Percentiles rank a stretch among this genome's conserved stretches.
Conservation (phyloP, 1,140 invertebrate species). For the Lineus longissimus region DNA sequence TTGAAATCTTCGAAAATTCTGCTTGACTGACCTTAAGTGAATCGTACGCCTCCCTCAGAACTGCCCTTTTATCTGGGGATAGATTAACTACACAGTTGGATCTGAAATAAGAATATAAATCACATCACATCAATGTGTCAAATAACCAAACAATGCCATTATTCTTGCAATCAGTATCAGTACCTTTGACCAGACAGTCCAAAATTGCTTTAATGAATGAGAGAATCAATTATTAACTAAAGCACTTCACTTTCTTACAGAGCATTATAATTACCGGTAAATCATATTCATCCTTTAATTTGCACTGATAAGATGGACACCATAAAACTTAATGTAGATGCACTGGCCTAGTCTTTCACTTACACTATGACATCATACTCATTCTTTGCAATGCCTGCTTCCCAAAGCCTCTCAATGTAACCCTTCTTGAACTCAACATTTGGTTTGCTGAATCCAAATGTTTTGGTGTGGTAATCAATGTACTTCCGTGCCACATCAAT, state of each 20-base stretch:
- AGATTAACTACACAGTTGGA: constrained; percentile 24
- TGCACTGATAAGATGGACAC: not conserved
- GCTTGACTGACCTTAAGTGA: constrained; percentile 15
- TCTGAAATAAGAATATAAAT: not conserved
- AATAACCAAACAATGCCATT: too few relatives aligned
- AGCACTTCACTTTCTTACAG: not conserved
- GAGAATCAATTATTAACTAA: not conserved
- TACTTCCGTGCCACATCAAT: constrained; percentile 22
- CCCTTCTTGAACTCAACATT: constrained; percentile 23
- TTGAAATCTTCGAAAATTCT: not conserved
- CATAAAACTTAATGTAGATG: too few relatives aligned
- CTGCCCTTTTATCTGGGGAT: constrained; percentile 13
- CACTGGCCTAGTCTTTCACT: not conserved
- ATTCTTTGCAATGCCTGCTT: constrained; percentile 14
- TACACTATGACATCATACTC: constrained; percentile 22
- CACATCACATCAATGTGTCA: not conserved
- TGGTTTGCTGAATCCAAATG: constrained; percentile 14
- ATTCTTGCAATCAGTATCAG: too few relatives aligned
- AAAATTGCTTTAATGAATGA: not conserved
- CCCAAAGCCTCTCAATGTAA: constrained; percentile 18
- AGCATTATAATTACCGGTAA: not conserved
- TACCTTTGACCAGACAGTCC: not conserved
- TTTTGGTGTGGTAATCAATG: constrained; percentile 15
- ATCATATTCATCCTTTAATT: not conserved
- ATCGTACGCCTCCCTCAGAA: constrained; percentile 13